phyloP scores from a whole-genome alignment of 2,797 vertebrate species.

The Picus viridis region DNA sequence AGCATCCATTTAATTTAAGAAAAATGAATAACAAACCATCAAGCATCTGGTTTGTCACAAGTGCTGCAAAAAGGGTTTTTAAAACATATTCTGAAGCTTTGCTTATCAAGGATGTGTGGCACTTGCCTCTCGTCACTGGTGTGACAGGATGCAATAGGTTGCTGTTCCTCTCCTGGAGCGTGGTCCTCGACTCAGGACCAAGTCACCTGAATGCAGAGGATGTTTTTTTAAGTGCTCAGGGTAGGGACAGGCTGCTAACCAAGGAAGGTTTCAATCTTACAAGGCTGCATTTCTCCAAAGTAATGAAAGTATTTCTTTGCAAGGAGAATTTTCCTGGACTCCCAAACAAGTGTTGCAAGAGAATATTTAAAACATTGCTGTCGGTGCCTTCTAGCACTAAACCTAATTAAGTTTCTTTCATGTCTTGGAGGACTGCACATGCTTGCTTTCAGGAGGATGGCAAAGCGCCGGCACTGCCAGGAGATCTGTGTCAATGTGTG shows the following conservation, averaged over 20 bases:
- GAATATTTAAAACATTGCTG: not conserved
- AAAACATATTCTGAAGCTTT: not conserved
- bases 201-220: not conserved
- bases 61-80: not conserved
- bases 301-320: not conserved
- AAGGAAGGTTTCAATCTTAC: not conserved
- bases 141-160: not conserved
- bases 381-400: constrained; percentile 25
- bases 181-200: too few species aligned
- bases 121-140: not conserved
- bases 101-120: not conserved
- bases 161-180: not conserved
- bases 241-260: not conserved
- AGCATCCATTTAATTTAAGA: not conserved
- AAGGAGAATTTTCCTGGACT: not conserved
- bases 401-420: constrained; percentile 28
- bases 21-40: not conserved
- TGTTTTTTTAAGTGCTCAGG: not conserved
- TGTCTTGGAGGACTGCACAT: constrained; percentile 9
- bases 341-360: constrained; percentile 36
- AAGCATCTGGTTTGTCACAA: not conserved
- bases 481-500: constrained; percentile 26
- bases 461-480: not conserved
- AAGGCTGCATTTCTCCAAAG: not conserved
- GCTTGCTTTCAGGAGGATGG: constrained; percentile 29